phyloP scores from a whole-genome alignment of 2,113 vertebrate species.

The Oreochromis aureus region DNA sequence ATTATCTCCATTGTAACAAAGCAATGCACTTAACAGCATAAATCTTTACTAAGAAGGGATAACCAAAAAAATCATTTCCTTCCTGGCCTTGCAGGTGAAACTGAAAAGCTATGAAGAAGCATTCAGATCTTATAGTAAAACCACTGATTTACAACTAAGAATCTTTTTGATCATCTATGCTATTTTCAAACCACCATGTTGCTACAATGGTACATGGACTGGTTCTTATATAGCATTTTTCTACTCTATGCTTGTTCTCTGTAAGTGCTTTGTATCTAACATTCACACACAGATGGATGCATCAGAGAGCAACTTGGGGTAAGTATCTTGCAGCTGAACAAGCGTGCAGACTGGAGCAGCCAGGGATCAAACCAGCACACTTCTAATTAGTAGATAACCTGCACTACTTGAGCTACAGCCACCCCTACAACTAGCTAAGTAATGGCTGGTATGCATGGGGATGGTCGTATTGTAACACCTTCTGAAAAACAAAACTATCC shows the following conservation, averaged over 20 bases:
- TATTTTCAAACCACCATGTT: background rate
- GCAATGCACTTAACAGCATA: background rate
- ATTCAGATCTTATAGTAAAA: background rate
- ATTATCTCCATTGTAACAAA: background rate
- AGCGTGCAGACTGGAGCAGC: background rate
- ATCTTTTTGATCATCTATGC: fast-evolving
- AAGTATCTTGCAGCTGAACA: background rate
- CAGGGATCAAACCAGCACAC: background rate
- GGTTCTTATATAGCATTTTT: background rate
- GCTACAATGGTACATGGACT: background rate
- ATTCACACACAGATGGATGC: background rate
- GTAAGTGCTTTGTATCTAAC: background rate
- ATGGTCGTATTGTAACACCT: background rate
- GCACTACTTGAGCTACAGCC: background rate
- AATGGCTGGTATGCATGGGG: background rate
- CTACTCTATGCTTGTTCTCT: background rate
- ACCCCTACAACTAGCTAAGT: background rate
- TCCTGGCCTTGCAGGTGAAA: background rate
- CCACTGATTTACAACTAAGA: background rate
- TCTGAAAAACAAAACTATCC: background rate
- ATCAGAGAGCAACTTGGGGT: background rate
- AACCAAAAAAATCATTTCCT: background rate
- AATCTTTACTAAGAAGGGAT: background rate
- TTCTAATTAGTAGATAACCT: background rate
- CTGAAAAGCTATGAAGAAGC: background rate